These are phyloP conservation scores for Amblyornis subalaris DNA, from an alignment of 2,113 vertebrate genomes.

Conservation along the genomic window DNA sequence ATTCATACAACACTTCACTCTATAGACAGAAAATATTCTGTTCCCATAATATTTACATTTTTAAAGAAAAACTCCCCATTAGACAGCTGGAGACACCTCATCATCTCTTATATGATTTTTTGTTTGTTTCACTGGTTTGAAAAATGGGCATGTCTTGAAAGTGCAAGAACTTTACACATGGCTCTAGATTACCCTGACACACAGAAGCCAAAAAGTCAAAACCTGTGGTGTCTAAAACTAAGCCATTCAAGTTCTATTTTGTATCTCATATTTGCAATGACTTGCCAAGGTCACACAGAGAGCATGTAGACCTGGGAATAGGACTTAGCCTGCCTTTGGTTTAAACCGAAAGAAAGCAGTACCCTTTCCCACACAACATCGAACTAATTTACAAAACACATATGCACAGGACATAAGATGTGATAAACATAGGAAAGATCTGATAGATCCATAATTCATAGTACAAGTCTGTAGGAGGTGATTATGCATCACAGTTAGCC, in stretches of 20 bases:
- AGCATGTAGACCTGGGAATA: rapidly evolving
- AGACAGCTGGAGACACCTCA: not conserved
- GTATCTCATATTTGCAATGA: not conserved
- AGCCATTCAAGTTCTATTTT: not conserved
- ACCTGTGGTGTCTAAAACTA: not conserved
- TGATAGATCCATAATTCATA: not conserved
- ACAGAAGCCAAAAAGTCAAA: not conserved
- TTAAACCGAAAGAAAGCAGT: not conserved
- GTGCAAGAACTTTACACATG: not conserved
- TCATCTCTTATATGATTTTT: not conserved
- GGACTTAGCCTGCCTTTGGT: not conserved
- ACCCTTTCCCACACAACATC: not conserved
- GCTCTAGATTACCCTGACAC: not conserved
- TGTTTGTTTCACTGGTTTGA: not conserved
- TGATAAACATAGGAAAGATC: not conserved
- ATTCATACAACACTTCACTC: not conserved
- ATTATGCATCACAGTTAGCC: not conserved
- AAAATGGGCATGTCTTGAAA: not conserved
- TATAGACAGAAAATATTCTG: not conserved
- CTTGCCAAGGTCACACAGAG: not conserved
- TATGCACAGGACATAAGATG: not conserved
- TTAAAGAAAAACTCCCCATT: not conserved
- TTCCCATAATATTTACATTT: not conserved
- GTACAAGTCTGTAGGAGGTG: not conserved
- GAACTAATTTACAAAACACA: not conserved